phyloP scores from a whole-genome alignment of 2,113 vertebrate genomes.

The Hiodon tergisus region DNA sequence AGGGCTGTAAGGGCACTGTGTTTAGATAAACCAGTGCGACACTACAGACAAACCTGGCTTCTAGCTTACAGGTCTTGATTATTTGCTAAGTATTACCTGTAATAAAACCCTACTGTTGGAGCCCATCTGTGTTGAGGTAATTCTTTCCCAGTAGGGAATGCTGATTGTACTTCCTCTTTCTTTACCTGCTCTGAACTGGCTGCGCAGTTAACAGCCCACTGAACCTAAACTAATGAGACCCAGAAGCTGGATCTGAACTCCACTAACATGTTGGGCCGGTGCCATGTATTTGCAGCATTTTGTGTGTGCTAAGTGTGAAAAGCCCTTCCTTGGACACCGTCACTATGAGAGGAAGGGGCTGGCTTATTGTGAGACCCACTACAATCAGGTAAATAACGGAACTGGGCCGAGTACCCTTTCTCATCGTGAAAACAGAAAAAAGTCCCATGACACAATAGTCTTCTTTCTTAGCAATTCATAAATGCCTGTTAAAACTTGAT shows the following conservation, averaged over 20 bases:
- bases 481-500: neutral
- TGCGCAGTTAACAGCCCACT: neutral
- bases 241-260: conserved; percentile 11
- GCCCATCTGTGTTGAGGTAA: conserved; percentile 2
- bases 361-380: conserved; percentile 97
- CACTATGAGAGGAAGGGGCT: conserved; percentile 94
- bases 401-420: too few relatives aligned
- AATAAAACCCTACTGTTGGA: neutral
- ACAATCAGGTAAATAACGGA: conserved; percentile 82
- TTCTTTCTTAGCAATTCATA: neutral
- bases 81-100: neutral
- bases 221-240: conserved; percentile 9
- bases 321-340: conserved; percentile 96
- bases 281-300: conserved; percentile 86
- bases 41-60: neutral
- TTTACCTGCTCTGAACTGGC: neutral
- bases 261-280: conserved; percentile 44
- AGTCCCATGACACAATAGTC: neutral
- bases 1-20: neutral
- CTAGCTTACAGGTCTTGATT: neutral
- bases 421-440: neutral
- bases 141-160: conserved; percentile 3
- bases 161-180: neutral
- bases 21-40: neutral
- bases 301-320: conserved; percentile 98